These are phyloP conservation scores for Neopipo cinnamomea DNA, from an alignment of 2,113 vertebrate species.

Conservation along the genomic window DNA sequence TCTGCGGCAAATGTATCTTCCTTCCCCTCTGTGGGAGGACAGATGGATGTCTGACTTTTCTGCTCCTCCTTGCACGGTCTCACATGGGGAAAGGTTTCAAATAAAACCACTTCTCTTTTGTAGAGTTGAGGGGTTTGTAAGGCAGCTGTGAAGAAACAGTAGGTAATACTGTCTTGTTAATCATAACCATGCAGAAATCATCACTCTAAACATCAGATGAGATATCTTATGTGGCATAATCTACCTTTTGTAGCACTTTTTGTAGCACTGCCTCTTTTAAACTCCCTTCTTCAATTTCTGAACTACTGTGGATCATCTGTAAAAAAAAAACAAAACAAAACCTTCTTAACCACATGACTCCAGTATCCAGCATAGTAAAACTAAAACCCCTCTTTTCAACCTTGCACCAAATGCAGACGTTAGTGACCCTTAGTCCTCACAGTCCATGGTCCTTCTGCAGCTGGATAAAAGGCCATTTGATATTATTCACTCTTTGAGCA, in stretches of 20 bases:
- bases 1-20: background rate
- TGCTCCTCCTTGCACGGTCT: background rate
- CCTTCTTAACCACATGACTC: accelerated
- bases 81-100: background rate
- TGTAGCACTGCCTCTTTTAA: background rate
- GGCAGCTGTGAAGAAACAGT: background rate
- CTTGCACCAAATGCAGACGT: background rate
- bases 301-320: background rate
- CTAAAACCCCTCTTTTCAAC: background rate
- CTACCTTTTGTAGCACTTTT: background rate
- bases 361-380: background rate
- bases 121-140: background rate
- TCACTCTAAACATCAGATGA: background rate
- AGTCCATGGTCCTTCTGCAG: background rate
- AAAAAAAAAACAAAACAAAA: background rate
- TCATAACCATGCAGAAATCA: background rate
- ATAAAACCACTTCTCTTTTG: background rate
- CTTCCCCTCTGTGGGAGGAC: background rate
- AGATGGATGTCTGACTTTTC: background rate
- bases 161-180: background rate
- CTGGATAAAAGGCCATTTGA: background rate
- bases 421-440: background rate
- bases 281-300: background rate
- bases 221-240: background rate
- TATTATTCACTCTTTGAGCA: background rate